A percentile compares a stretch with the other conserved stretches of the same genome.
Evolutionary conservation across 2,797 vertebrate genomes (phyloP).

Genomic region (Schizothorax lantsangensis): DNA sequence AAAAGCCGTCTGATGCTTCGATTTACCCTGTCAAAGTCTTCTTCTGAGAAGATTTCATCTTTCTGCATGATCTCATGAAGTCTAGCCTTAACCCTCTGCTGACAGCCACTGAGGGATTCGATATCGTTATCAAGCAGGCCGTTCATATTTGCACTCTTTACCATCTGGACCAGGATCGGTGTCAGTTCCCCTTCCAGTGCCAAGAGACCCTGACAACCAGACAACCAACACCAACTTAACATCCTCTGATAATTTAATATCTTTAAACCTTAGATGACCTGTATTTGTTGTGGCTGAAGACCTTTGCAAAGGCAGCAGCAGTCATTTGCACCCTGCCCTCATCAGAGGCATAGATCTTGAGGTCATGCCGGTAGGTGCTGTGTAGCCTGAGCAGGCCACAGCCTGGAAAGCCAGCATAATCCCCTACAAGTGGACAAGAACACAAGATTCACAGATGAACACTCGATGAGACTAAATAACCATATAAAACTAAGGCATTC

Average conservation of each 20-base stretch:
- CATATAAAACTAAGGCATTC: background rate
- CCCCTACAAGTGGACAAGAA: conserved; percentile 77
- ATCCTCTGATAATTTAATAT: conserved; percentile 16
- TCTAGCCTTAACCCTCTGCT: conserved; percentile 92
- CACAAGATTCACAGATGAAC: background rate
- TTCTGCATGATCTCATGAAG: conserved; percentile 97
- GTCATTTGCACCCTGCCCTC: conserved; percentile 99
- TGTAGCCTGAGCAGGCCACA: conserved; percentile 95
- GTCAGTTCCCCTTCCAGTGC: conserved; percentile 97
- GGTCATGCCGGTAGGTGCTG: conserved; percentile 97
- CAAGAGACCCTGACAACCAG: conserved; percentile 86
- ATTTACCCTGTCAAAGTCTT: conserved; percentile 90
- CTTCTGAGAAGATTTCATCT: conserved; percentile 86
- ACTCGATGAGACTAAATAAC: background rate
- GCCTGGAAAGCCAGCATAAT: conserved; percentile 97
- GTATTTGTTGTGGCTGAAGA: conserved; percentile 59
- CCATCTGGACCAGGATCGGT: conserved; percentile 99
- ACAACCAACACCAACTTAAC: conserved; percentile 26
- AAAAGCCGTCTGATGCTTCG: background rate
- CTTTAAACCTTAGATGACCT: background rate
- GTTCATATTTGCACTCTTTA: conserved; percentile 99
- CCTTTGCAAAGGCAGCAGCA: conserved; percentile 97
- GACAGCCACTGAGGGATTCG: conserved; percentile 94
- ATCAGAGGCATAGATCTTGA: conserved; percentile 98
- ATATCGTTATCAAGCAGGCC: conserved; percentile 96